Base-by-base conservation (phyloP, 2,113 vertebrate genomes). In the Vireo altiloquus region DNA sequence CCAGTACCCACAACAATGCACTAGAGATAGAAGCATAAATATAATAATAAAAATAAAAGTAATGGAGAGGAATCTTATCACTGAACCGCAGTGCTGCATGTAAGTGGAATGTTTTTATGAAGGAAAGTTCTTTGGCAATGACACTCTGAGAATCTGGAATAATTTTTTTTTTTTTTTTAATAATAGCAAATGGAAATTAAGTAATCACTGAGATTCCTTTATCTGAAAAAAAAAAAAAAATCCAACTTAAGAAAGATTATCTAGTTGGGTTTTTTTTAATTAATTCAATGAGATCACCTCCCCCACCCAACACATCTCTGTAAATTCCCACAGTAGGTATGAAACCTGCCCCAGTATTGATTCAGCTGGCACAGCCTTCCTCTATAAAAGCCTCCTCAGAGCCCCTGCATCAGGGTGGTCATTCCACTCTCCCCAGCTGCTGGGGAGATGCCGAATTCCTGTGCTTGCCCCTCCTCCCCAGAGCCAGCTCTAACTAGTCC, bases 301-400 rank as follows among this genome's bases (percentile, higher is more conserved):
- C 7, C 7, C 19, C 16, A 33, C 9, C 15, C 24, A 61, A 53
- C 37, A 85, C 16, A 39, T 42, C 13, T 47, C 35, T 80, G 90
- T 74, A 52, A 95, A 85, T 82, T 71, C 80, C 78, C 63, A 56
- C 24, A n/a, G 64, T 19, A 90, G 52, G 60, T 22, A 92, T 17
- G 76, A 90, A 89, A 90, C 31, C 52, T 86, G 71, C 68, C 83
- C 33, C 22, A 33, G 42, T 97, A 97, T 96, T 97, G 96, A 97
- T 74, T 96, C 93, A 96, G 92, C 95, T 97, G 94, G 85, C 79
- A 93, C 44, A 90, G 84, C 85, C 47, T 52, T 68, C 30, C 47
- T 40, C 75, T 54, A 70, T 80, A 93, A 95, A 94, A 69, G 30
- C 19, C 52, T 77, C n/a, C 74, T 82, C 42, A 40, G 50, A 93